Evolutionary conservation across 2,113 vertebrate genomes (phyloP).

Genomic region (Salvator merianae): DNA sequence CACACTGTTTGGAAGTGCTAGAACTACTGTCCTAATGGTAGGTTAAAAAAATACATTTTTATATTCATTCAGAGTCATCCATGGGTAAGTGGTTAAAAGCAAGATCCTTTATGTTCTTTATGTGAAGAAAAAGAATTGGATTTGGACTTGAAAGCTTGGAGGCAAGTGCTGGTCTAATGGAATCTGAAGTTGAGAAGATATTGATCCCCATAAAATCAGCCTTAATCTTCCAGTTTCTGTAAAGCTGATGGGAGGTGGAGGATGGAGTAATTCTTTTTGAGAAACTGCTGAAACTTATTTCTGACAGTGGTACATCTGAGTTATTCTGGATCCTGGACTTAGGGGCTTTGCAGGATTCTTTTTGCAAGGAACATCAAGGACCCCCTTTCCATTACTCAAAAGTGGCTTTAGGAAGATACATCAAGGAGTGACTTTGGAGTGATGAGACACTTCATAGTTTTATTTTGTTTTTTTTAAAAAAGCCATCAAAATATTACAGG

Average conservation of each 20-base stretch:
- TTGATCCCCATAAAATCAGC: conserved; percentile 50
- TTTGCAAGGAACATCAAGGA: too few species aligned
- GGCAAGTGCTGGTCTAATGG: conserved; percentile 41
- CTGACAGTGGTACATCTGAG: background rate
- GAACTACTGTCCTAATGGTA: conserved; percentile 43
- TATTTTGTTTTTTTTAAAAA: too few species aligned
- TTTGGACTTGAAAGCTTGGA: conserved; percentile 40
- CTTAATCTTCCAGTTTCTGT: conserved; percentile 43
- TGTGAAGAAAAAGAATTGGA: background rate
- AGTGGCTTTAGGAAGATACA: too few species aligned
- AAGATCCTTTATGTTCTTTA: conserved; percentile 1
- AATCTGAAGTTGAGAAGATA: conserved; percentile 56
- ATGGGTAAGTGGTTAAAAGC: conserved; percentile 37
- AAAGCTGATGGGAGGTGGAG: conserved; percentile 12
- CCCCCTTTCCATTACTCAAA: too few species aligned
- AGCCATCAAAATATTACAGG: too few species aligned
- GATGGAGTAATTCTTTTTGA: background rate
- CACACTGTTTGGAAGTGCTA: conserved; percentile 43
- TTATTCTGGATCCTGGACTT: too few species aligned
- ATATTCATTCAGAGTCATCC: conserved; percentile 50
- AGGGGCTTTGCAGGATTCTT: too few species aligned
- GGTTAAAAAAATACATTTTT: conserved; percentile 24
- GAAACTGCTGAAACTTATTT: conserved; percentile 12
- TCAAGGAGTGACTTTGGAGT: too few species aligned
- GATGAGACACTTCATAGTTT: too few species aligned